A percentile compares a stretch with the other conserved stretches of the same genome.
phyloP scores from a whole-genome alignment of 2,797 vertebrate species.

The Pyrrhura leucotis region DNA sequence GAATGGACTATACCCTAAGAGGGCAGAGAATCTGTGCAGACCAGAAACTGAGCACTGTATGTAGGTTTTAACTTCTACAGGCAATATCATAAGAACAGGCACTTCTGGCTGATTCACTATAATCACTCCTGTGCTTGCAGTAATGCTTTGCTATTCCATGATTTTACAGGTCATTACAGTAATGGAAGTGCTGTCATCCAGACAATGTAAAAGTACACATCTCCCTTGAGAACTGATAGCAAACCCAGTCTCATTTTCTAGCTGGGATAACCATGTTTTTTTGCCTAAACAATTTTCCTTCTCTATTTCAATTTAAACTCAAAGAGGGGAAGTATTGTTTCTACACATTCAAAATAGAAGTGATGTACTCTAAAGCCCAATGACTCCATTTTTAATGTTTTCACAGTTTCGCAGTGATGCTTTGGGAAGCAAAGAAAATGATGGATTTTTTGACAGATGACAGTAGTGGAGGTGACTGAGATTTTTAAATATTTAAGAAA shows the following conservation, averaged over 20 bases:
- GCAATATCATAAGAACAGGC: not conserved
- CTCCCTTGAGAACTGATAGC: not conserved
- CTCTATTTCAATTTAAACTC: not conserved
- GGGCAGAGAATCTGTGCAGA: not conserved
- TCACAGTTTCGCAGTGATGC: not conserved
- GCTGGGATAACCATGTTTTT: not conserved
- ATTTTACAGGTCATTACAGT: not conserved
- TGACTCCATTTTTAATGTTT: not conserved
- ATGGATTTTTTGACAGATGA: not conserved
- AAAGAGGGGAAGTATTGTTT: not conserved
- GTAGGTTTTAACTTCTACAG: not conserved
- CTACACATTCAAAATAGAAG: not conserved
- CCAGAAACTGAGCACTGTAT: not conserved
- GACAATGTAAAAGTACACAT: not conserved
- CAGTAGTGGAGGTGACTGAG: not conserved
- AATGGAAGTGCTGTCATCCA: not conserved
- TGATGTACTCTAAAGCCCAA: not conserved
- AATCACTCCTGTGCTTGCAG: not conserved
- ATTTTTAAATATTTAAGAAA: slow-evolving; percentile 8
- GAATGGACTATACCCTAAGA: not conserved
- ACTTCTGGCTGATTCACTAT: not conserved
- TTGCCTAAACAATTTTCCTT: not conserved
- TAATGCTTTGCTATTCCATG: not conserved
- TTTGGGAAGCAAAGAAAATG: not conserved
- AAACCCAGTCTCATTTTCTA: not conserved